Percentiles rank a stretch among this genome's conserved stretches.
Conservation (phyloP, 2,113 vertebrate genomes). For the Chlorodrepanis virens region DNA sequence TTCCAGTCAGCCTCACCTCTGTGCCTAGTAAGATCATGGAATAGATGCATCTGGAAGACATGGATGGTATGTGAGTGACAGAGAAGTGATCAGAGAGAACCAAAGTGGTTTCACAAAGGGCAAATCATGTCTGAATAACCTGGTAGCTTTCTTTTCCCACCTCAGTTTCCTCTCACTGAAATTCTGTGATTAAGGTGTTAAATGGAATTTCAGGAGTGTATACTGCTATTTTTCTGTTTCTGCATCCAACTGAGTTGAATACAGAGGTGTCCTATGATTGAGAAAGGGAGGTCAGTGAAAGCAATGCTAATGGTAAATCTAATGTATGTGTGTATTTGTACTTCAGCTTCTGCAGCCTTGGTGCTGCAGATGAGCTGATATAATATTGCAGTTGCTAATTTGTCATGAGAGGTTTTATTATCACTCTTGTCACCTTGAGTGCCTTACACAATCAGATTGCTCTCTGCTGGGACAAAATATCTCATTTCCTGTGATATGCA, state of each 20-base stretch:
- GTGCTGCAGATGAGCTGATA: neutral
- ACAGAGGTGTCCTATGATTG: neutral
- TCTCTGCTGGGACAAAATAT: neutral
- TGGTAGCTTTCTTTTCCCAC: neutral
- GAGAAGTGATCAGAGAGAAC: neutral
- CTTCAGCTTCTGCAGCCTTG: neutral
- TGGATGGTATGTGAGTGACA: neutral
- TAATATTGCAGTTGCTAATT: neutral
- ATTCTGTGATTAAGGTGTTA: neutral
- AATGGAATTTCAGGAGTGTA: neutral
- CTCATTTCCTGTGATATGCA: neutral
- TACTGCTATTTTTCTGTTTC: neutral
- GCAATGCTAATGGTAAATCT: neutral
- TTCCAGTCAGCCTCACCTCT: neutral
- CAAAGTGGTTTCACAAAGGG: neutral
- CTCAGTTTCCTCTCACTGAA: neutral
- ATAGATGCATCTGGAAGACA: neutral
- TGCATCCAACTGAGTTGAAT: neutral
- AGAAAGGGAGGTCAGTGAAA: neutral
- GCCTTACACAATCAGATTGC: neutral
- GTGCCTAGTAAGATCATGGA: neutral
- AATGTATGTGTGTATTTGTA: neutral
- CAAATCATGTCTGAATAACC: neutral
- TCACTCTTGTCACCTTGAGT: neutral
- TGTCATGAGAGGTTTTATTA: neutral